Evolutionary conservation across 92 coral and sea anemone species (phyloP).

Genomic region (Phenganax stokvisi): DNA sequence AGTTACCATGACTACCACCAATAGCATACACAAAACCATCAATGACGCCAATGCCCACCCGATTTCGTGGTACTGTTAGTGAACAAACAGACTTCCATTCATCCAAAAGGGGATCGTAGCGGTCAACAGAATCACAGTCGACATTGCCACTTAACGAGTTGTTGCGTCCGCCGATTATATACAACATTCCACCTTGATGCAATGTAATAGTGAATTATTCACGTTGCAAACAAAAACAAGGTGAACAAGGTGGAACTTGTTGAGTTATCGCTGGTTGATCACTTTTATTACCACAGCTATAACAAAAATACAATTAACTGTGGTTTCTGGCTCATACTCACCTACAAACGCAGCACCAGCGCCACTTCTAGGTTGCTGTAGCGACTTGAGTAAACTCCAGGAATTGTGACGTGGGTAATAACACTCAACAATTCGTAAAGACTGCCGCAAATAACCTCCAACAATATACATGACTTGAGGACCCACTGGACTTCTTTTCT

Average conservation of each 20-base stretch:
- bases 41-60: slow-evolving; percentile 56
- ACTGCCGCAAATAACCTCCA: slow-evolving; percentile 67
- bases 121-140: slow-evolving; percentile 64
- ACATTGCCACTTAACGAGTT: slow-evolving; percentile 64
- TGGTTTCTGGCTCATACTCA: slow-evolving; percentile 7
- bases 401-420: slow-evolving; percentile 54
- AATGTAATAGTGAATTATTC: neutral
- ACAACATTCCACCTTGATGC: slow-evolving; percentile 62
- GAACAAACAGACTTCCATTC: slow-evolving; percentile 59
- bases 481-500: slow-evolving; percentile 63
- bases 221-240: no score
- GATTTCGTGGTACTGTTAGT: slow-evolving; percentile 64
- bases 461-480: slow-evolving; percentile 68
- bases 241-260: no score
- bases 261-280: neutral
- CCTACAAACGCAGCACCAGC: slow-evolving; percentile 78
- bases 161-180: slow-evolving; percentile 72
- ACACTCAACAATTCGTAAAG: slow-evolving; percentile 59
- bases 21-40: slow-evolving; percentile 63
- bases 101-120: slow-evolving; percentile 62
- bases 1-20: slow-evolving; percentile 70
- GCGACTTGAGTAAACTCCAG: slow-evolving; percentile 62
- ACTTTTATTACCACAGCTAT: slow-evolving; percentile 14
- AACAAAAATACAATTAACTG: neutral
- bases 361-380: slow-evolving; percentile 71